A percentile compares a stretch with the other conserved stretches of the same genome.
Conservation (phyloP, 2,888 invertebrate species). For the Mantis religiosa region DNA sequence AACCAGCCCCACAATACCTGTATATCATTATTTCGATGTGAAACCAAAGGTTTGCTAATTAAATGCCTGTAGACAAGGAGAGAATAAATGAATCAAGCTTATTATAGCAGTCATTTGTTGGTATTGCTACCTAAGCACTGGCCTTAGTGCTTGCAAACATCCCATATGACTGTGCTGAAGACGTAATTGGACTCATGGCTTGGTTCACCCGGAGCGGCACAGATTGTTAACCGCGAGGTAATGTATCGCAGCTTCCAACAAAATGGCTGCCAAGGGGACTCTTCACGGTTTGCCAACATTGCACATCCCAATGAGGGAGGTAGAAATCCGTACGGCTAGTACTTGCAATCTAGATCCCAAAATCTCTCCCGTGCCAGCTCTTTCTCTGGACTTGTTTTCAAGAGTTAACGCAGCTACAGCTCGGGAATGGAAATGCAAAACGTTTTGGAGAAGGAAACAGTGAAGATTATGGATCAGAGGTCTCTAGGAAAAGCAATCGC, state of each 20-base stretch:
- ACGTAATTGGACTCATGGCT: neutral
- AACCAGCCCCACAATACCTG: too few relatives aligned
- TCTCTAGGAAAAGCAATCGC: neutral
- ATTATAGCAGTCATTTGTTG: too few relatives aligned
- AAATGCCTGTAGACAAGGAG: too few relatives aligned
- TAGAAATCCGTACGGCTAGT: neutral
- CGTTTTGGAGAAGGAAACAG: neutral
- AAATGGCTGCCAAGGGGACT: neutral
- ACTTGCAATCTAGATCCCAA: neutral
- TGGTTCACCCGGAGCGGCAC: neutral
- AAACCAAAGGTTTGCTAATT: too few relatives aligned
- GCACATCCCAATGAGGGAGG: neutral
- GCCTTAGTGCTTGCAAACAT: neutral
- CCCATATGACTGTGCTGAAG: neutral
- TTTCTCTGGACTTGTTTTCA: neutral
- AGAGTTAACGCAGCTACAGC: neutral
- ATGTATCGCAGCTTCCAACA: neutral
- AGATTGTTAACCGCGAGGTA: neutral
- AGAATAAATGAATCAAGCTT: too few relatives aligned
- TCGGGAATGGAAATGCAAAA: neutral
- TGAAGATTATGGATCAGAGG: neutral
- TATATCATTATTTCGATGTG: too few relatives aligned
- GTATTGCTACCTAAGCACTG: too few relatives aligned
- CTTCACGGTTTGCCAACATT: neutral
- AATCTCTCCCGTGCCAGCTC: neutral